Percentiles rank a stretch among this genome's conserved stretches.
phyloP scores from a whole-genome alignment of 2,797 vertebrate genomes.

The Gymnothorax javanicus region DNA sequence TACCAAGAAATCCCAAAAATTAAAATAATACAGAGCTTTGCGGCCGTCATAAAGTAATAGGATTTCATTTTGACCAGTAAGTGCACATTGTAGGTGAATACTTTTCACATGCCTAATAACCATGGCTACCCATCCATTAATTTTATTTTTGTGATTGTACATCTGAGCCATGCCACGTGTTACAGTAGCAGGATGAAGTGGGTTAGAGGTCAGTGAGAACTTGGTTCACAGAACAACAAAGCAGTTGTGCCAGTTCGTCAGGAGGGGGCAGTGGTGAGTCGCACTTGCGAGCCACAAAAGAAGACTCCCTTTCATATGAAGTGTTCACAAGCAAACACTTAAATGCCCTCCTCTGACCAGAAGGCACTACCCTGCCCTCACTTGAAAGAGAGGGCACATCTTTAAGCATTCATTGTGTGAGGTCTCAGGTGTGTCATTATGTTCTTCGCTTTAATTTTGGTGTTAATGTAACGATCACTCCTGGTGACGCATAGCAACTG shows the following conservation, averaged over 20 bases:
- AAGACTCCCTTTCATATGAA: background rate
- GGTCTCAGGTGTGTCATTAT: no score
- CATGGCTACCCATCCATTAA: background rate
- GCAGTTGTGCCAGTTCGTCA: background rate
- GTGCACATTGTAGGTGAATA: no score
- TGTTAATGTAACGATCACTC: no score
- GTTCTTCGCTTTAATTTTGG: no score
- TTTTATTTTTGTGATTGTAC: background rate
- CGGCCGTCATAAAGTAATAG: no score
- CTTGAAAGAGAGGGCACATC: background rate
- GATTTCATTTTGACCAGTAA: no score
- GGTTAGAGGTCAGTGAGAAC: no score
- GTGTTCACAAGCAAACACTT: background rate
- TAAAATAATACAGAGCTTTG: no score
- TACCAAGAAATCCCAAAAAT: no score
- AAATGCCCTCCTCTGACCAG: background rate
- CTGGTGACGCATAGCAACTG: no score
- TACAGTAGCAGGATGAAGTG: no score
- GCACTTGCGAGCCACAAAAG: background rate
- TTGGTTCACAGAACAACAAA: no score
- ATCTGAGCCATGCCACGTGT: background rate
- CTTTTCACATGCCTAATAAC: background rate
- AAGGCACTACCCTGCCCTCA: background rate
- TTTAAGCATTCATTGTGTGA: background rate
- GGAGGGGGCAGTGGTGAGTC: background rate